Percentiles rank a stretch among this genome's conserved stretches.
These are phyloP conservation scores for Cheirogaleus major DNA, from an alignment of 2,797 vertebrate genomes.

Conservation along the genomic window DNA sequence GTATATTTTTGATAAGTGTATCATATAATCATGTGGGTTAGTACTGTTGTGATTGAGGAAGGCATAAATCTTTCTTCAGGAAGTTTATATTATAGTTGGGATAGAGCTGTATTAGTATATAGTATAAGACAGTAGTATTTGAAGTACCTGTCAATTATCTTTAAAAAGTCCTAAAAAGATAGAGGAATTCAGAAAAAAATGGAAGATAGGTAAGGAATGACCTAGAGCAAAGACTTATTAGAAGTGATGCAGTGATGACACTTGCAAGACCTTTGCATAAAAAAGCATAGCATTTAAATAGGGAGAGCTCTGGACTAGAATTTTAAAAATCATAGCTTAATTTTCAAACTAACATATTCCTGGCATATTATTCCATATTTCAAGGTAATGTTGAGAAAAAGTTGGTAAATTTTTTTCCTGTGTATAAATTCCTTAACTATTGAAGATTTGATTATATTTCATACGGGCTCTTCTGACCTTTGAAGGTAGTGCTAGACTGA, in stretches of 20 bases:
- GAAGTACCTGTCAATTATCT: neutral
- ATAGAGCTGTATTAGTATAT: neutral
- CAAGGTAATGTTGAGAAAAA: conserved; percentile 32
- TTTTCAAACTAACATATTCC: neutral
- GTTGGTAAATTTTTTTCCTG: neutral
- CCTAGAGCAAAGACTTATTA: neutral
- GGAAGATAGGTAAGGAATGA: neutral
- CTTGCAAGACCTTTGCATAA: neutral
- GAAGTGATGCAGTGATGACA: neutral
- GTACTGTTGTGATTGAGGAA: neutral
- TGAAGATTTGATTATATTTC: conserved; percentile 31
- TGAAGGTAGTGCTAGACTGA: conserved; percentile 22
- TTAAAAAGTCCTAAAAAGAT: neutral
- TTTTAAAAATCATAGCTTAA: conserved; percentile 22
- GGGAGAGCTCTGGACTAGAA: neutral
- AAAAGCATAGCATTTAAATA: conserved; percentile 5
- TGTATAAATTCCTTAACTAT: neutral
- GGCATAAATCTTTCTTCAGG: neutral
- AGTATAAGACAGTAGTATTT: neutral
- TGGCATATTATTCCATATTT: conserved; percentile 43
- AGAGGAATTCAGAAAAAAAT: neutral
- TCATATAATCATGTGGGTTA: neutral
- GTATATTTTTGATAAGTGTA: conserved; percentile 7
- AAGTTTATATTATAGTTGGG: neutral
- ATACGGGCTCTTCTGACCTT: conserved; percentile 11